Evolutionary conservation across 1,140 invertebrate genomes (phyloP).

Genomic region (Anastatus disparis): DNA sequence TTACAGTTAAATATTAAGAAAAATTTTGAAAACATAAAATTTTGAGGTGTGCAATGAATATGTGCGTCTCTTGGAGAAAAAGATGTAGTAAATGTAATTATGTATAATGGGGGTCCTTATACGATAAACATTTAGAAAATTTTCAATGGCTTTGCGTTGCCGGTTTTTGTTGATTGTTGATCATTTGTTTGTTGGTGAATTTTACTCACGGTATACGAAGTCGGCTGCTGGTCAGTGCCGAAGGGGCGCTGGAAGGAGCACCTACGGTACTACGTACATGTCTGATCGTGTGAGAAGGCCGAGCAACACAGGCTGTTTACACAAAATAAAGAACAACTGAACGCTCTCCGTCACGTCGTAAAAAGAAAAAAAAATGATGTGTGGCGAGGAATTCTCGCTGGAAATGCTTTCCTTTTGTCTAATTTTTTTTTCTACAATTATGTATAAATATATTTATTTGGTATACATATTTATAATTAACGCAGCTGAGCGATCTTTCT

Average conservation of each 20-base stretch:
- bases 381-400: conserved; percentile 35
- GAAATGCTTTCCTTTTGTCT: conserved; percentile 25
- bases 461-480: conserved; percentile 30
- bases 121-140: conserved; percentile 27
- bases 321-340: conserved; percentile 66
- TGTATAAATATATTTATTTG: conserved; percentile 5
- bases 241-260: conserved; percentile 60
- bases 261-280: conserved; percentile 63
- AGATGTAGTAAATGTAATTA: conserved; percentile 24
- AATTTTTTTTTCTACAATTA: conserved; percentile 26
- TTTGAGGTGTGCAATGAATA: conserved; percentile 34
- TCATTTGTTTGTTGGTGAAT: conserved; percentile 51
- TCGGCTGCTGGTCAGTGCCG: conserved; percentile 61
- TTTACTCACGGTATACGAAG: conserved; percentile 64
- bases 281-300: conserved; percentile 63
- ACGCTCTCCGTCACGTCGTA: conserved; percentile 57
- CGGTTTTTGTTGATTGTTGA: conserved; percentile 38
- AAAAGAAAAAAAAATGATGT: conserved; percentile 29
- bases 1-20: too few relatives aligned
- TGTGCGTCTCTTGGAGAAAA: conserved; percentile 29
- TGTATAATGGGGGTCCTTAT: conserved; percentile 25
- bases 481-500: conserved; percentile 19
- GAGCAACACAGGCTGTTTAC: conserved; percentile 58
- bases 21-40: conserved; percentile 4
- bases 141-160: conserved; percentile 31